phyloP scores from a whole-genome alignment of 2,797 vertebrate genomes.

The Eulemur albifrons region DNA sequence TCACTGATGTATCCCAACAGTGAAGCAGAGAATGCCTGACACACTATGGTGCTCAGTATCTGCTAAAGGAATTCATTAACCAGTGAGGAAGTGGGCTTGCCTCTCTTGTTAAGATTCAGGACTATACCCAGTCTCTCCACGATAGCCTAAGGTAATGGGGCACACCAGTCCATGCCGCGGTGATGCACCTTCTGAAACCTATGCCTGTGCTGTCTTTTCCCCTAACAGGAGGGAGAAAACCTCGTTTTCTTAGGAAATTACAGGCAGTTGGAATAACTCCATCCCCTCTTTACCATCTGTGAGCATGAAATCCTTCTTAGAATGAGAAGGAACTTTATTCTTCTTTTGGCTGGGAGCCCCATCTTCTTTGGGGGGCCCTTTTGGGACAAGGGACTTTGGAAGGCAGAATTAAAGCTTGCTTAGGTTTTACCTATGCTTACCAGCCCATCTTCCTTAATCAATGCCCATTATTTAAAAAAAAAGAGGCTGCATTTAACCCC shows the following conservation, averaged over 20 bases:
- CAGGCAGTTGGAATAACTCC: not conserved
- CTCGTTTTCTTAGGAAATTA: not conserved
- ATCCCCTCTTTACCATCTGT: not conserved
- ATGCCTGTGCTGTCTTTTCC: not conserved
- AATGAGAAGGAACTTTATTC: not conserved
- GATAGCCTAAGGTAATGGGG: not conserved
- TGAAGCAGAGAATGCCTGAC: not conserved
- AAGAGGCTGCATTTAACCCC: slow-evolving; percentile 18
- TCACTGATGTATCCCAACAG: not conserved
- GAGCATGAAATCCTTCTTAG: not conserved
- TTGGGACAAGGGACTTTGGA: not conserved
- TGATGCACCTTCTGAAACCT: not conserved
- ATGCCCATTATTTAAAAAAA: not conserved
- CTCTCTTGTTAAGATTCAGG: not conserved
- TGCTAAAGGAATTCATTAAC: not conserved
- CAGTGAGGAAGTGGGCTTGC: not conserved
- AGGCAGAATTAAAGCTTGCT: not conserved
- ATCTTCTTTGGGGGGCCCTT: not conserved
- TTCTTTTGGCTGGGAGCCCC: not conserved
- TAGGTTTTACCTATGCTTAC: not conserved
- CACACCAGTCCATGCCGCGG: too few species aligned
- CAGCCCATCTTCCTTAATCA: not conserved
- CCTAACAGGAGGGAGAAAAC: not conserved
- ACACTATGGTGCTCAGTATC: too few species aligned
- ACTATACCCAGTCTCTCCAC: not conserved